phyloP scores from a whole-genome alignment of 2,888 invertebrate species.

The Drosophila austrosaltans region DNA sequence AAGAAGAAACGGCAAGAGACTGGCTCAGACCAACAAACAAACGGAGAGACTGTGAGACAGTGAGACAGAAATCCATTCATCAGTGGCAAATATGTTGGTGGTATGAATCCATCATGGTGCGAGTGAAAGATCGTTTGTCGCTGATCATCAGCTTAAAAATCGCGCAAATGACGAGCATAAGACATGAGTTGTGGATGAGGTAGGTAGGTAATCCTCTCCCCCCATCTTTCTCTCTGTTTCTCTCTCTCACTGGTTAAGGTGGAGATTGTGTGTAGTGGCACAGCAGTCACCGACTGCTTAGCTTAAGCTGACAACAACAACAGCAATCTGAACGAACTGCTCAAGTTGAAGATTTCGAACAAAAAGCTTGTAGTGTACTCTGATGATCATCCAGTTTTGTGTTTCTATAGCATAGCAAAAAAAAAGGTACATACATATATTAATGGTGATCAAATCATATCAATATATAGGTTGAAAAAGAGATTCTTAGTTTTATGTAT shows the following conservation, averaged over 20 bases:
- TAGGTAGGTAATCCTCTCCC: conserved; percentile 18
- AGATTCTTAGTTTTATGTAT: no score
- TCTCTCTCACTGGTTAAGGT: conserved; percentile 22
- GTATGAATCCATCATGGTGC: conserved; percentile 82
- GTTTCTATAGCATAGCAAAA: conserved; percentile 14
- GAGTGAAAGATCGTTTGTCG: conserved; percentile 82
- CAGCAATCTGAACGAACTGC: conserved; percentile 27
- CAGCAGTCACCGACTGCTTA: conserved; percentile 54
- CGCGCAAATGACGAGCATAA: conserved; percentile 81
- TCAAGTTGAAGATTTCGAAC: conserved; percentile 4
- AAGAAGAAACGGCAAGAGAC: not conserved
- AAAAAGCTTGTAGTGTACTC: conserved; percentile 53
- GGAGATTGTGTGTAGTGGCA: conserved; percentile 42
- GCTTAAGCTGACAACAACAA: conserved; percentile 75
- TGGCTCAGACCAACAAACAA: not conserved
- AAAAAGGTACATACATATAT: not conserved
- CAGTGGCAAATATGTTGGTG: conserved; percentile 84
- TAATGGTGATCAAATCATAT: not conserved
- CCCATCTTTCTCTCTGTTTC: conserved; percentile 6
- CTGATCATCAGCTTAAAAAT: conserved; percentile 83
- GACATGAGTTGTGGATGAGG: conserved; percentile 59
- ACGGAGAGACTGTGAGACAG: conserved; percentile 43
- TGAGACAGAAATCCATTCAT: conserved; percentile 82
- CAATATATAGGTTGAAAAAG: not conserved
- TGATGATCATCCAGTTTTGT: conserved; percentile 65